These are phyloP conservation scores for Microtus montanus DNA, from an alignment of 2,113 vertebrate species.

Conservation along the genomic window DNA sequence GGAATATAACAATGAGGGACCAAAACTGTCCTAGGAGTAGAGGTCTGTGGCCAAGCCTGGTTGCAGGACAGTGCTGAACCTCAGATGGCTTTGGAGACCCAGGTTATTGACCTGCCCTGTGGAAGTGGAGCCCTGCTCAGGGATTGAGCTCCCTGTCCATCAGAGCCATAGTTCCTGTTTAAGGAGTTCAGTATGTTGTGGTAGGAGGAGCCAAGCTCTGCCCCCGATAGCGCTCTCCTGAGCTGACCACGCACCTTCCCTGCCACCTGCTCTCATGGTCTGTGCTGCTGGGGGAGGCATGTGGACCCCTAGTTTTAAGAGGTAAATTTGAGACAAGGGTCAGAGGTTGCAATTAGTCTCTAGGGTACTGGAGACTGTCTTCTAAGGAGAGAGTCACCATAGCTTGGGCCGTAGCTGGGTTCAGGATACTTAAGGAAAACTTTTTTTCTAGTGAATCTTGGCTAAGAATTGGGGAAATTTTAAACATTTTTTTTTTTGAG, in stretches of 20 bases:
- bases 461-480: neutral
- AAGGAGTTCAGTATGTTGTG: neutral
- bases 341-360: neutral
- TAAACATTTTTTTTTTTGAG: neutral
- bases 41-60: neutral
- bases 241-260: neutral
- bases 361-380: neutral
- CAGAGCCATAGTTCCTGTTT: neutral
- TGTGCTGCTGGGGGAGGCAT: neutral
- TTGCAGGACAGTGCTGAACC: neutral
- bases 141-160: neutral
- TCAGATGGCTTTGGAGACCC: neutral
- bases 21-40: neutral
- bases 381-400: neutral
- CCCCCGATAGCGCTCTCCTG: neutral
- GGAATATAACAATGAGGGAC: fast-evolving
- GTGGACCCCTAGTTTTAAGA: neutral
- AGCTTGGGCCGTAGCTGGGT: neutral
- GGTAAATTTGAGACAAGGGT: neutral
- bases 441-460: neutral
- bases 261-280: neutral
- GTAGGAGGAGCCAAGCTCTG: neutral
- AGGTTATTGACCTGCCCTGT: neutral
- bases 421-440: neutral
- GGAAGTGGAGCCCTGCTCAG: neutral